Percentiles rank a stretch among this genome's conserved stretches.
Evolutionary conservation across 2,888 invertebrate species (phyloP).

Genomic region (Drosophila hamatofila): DNA sequence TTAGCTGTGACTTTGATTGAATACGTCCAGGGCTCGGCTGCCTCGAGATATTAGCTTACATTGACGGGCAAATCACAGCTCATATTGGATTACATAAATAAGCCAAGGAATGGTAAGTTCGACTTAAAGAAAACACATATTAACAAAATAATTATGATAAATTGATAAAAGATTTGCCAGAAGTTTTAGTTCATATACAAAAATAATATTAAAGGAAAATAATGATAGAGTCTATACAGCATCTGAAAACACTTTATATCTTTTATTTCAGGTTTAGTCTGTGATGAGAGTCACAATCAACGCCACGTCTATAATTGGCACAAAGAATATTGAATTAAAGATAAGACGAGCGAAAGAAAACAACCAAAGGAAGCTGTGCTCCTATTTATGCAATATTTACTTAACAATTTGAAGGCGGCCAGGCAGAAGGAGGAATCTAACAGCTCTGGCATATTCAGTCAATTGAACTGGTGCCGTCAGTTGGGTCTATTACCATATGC

Average conservation of each 20-base stretch:
- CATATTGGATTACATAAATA: conserved; percentile 33
- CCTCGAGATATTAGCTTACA: conserved; percentile 3
- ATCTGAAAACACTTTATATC: not conserved
- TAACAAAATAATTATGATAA: not conserved
- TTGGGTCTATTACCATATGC: conserved; percentile 48
- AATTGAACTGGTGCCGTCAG: conserved; percentile 27
- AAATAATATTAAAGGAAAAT: too few relatives aligned
- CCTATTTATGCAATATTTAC: conserved; percentile 35
- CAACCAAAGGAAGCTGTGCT: conserved; percentile 19
- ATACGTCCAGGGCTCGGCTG: conserved; percentile 1
- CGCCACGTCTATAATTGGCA: not conserved
- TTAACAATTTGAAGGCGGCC: conserved; percentile 29
- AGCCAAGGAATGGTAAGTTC: conserved; percentile 27
- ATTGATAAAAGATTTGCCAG: not conserved
- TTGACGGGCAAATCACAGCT: conserved; percentile 9
- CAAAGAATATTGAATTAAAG: not conserved
- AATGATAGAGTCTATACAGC: not conserved
- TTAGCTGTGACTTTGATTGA: conserved; percentile 42
- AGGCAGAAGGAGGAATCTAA: conserved; percentile 12
- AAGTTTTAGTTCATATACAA: not conserved
- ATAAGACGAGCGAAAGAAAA: conserved; percentile 9
- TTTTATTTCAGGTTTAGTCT: conserved; percentile 28
- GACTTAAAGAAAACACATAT: not conserved
- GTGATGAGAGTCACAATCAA: not conserved
- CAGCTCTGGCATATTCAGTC: conserved; percentile 28